A percentile compares a stretch with the other conserved stretches of the same genome.
These are phyloP conservation scores for Arenaria interpres DNA, from an alignment of 2,113 vertebrate species.

Conservation along the genomic window DNA sequence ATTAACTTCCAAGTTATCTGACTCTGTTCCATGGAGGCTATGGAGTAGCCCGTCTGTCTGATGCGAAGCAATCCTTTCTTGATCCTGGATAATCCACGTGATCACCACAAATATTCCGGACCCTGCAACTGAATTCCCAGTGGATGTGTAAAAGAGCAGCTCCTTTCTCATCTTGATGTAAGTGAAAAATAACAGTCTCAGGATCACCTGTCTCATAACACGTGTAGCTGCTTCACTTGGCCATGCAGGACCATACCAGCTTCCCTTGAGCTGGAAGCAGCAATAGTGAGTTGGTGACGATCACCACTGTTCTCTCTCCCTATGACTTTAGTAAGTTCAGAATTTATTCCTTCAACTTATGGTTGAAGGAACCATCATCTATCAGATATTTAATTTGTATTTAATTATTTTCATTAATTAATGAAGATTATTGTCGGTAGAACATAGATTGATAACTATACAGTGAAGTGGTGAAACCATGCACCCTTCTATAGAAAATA, in stretches of 20 bases:
- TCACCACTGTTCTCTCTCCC: neutral
- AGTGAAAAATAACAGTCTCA: neutral
- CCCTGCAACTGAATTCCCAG: neutral
- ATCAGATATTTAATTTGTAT: neutral
- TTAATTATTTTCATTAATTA: neutral
- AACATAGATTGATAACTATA: neutral
- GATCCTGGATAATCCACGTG: neutral
- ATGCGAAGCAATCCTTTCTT: neutral
- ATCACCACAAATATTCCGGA: neutral
- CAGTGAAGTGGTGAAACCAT: neutral
- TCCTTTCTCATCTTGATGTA: neutral
- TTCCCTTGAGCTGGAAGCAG: neutral
- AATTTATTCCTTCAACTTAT: neutral
- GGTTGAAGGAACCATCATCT: neutral
- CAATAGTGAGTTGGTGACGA: neutral
- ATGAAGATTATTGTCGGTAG: neutral
- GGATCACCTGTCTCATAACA: neutral
- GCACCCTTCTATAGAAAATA: neutral
- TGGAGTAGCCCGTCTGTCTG: rapidly evolving
- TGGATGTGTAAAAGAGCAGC: rapidly evolving
- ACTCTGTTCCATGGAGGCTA: neutral
- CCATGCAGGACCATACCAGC: neutral
- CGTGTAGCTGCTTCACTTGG: neutral
- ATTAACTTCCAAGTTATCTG: neutral
- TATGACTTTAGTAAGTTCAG: neutral